Evolutionary conservation across 2,113 vertebrate genomes (phyloP).

Genomic region (Noturus placidus): DNA sequence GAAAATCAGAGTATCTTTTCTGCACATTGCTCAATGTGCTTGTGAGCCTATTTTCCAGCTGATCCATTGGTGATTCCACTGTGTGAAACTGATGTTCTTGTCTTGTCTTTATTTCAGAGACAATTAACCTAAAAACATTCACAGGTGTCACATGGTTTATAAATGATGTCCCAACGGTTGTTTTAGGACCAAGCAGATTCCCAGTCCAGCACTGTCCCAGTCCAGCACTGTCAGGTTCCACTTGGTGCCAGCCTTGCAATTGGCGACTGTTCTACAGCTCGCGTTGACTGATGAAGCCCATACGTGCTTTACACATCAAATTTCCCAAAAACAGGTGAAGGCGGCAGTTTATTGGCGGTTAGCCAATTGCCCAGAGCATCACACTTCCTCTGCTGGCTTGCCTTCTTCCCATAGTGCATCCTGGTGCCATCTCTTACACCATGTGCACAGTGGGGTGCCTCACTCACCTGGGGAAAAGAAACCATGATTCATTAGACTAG

Average conservation of each 20-base stretch:
- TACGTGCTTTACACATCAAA: slow-evolving; percentile 50
- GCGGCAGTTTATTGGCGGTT: slow-evolving; percentile 59
- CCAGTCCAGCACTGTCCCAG: neutral
- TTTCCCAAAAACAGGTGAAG: slow-evolving; percentile 64
- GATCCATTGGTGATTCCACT: neutral
- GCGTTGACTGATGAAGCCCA: slow-evolving; percentile 35
- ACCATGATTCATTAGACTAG: too few relatives aligned
- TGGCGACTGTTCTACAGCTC: neutral
- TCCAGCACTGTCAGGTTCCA: neutral
- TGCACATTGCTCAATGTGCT: neutral
- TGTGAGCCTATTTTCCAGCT: neutral
- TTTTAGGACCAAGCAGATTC: neutral
- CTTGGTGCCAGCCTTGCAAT: neutral
- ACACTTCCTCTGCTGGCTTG: too few relatives aligned
- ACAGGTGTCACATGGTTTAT: neutral
- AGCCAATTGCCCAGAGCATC: too few relatives aligned
- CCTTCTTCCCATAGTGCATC: too few relatives aligned
- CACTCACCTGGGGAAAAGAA: too few relatives aligned
- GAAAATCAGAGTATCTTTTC: too few relatives aligned
- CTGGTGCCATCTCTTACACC: too few relatives aligned
- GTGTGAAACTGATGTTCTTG: neutral
- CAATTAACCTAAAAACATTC: neutral
- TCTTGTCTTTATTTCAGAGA: neutral
- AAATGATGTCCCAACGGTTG: neutral
- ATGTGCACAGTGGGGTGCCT: too few relatives aligned